phyloP scores from a whole-genome alignment of 2,797 vertebrate genomes.

The Emydoidea blandingii region DNA sequence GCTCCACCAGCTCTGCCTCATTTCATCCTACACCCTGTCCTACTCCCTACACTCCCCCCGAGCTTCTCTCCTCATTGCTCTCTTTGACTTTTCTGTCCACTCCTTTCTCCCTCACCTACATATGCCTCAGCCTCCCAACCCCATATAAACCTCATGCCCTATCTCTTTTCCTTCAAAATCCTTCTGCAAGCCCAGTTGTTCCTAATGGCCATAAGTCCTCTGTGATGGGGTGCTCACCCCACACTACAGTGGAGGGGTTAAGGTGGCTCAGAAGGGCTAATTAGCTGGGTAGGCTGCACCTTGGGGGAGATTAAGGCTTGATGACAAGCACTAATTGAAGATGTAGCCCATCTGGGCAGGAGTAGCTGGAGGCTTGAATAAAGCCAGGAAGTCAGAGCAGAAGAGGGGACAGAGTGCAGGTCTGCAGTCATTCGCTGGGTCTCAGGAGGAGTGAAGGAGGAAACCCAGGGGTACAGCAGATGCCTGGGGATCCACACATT shows the following conservation, averaged over 20 bases:
- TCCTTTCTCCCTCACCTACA: neutral
- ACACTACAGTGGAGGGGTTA: neutral
- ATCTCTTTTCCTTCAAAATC: neutral
- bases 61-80: neutral
- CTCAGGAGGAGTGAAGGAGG: neutral
- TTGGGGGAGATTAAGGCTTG: neutral
- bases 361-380: neutral
- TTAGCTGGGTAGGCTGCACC: neutral
- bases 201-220: neutral
- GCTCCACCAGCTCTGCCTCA: neutral
- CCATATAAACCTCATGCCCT: neutral
- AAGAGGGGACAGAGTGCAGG: neutral
- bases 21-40: neutral
- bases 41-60: neutral
- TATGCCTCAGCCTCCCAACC: neutral
- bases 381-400: neutral
- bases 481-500: no score
- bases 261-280: neutral
- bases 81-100: neutral
- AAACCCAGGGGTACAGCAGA: neutral
- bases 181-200: neutral
- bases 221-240: neutral
- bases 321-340: neutral
- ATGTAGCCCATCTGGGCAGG: neutral
- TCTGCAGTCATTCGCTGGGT: neutral